Evolutionary conservation across 1,140 invertebrate genomes (phyloP).

Genomic region (Listronotus oregonensis): DNA sequence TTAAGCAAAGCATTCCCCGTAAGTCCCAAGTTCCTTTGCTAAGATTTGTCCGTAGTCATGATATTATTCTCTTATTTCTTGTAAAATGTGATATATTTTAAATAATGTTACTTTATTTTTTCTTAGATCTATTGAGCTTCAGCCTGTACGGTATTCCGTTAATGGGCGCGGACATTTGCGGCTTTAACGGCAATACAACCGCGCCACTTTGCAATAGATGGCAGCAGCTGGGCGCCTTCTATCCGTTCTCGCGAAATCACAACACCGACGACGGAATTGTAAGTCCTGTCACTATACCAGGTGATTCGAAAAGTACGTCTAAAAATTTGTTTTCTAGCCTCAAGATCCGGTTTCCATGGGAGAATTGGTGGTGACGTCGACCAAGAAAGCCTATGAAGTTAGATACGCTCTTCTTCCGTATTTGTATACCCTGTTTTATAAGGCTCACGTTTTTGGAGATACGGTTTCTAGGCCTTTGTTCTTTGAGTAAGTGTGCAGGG

Average conservation of each 20-base stretch:
- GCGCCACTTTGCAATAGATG: constrained; percentile 75
- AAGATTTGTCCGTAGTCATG: too few species aligned
- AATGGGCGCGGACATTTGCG: constrained; percentile 91
- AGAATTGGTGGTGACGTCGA: constrained; percentile 66
- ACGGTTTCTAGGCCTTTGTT: constrained; percentile 81
- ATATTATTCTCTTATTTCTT: too few species aligned
- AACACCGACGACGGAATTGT: constrained; percentile 76
- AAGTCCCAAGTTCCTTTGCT: constrained; percentile 33
- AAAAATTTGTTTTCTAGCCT: constrained; percentile 59
- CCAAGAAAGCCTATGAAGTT: constrained; percentile 65
- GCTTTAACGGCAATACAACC: constrained; percentile 81
- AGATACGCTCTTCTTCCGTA: constrained; percentile 81
- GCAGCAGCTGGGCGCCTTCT: constrained; percentile 85
- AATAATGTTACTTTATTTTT: constrained; percentile 19
- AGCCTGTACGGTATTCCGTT: constrained; percentile 84
- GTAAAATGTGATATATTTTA: constrained; percentile 14
- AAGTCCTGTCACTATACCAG: constrained; percentile 46
- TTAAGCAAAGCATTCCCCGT: constrained; percentile 68
- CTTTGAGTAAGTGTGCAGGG: constrained; percentile 67
- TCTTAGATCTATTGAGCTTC: constrained; percentile 74
- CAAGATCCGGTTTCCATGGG: constrained; percentile 81
- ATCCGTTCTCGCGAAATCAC: constrained; percentile 87
- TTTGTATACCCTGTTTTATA: constrained; percentile 80
- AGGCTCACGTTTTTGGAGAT: constrained; percentile 70
- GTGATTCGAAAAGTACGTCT: too few species aligned